These are phyloP conservation scores for Rhinophrynus dorsalis DNA, from an alignment of 2,797 vertebrate genomes.

Conservation along the genomic window DNA sequence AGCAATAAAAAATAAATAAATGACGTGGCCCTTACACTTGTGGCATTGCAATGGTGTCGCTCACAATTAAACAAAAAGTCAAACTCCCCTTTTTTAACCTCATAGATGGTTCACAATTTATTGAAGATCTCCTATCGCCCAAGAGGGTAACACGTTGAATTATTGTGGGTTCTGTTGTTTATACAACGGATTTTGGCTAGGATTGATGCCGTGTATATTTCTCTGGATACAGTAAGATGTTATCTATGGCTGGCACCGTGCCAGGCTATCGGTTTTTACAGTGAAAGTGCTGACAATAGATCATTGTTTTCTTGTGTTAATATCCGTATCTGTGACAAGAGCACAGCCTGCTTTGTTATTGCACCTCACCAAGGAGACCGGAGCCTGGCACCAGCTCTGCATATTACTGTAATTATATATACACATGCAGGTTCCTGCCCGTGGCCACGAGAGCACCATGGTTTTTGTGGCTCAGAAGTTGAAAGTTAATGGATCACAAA, in stretches of 20 bases:
- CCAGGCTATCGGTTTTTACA: not conserved
- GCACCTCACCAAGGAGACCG: slow-evolving; percentile 8
- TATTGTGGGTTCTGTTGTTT: no score
- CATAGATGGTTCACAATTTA: no score
- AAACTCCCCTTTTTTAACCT: no score
- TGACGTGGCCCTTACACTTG: no score
- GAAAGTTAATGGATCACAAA: not conserved
- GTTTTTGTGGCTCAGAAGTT: not conserved
- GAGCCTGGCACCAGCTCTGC: not conserved
- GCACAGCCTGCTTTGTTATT: not conserved
- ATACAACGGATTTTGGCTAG: not conserved
- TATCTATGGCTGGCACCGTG: not conserved
- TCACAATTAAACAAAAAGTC: no score
- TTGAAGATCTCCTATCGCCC: no score
- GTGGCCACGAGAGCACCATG: not conserved
- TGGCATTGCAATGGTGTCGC: no score
- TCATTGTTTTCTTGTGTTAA: slow-evolving; percentile 15
- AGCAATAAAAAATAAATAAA: no score
- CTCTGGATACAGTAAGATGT: not conserved
- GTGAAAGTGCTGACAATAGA: not conserved
- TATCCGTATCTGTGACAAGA: not conserved
- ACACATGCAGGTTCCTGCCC: not conserved
- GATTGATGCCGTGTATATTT: not conserved
- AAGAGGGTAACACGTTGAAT: no score
- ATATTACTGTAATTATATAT: slow-evolving; percentile 9